Evolutionary conservation across 2,888 invertebrate species (phyloP).

Genomic region (Pollenia labialis): DNA sequence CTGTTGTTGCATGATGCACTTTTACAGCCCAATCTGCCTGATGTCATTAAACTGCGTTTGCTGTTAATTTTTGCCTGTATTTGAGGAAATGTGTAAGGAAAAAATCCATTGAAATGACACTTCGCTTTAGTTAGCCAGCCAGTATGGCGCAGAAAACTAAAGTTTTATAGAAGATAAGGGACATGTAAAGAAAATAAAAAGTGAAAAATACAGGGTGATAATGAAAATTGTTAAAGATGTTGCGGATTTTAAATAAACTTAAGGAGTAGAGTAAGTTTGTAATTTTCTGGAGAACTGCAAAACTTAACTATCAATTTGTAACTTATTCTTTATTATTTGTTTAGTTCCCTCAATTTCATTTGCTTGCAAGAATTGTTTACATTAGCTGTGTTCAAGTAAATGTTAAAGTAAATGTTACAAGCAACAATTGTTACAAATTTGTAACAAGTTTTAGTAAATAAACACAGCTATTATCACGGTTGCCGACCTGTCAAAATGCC

Average conservation of each 20-base stretch:
- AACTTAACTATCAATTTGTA: no score
- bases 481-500: no score
- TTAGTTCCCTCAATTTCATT: no score
- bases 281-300: no score
- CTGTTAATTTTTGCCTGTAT: constrained; percentile 10
- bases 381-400: no score
- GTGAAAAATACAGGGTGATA: not conserved
- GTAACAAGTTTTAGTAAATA: no score
- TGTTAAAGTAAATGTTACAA: no score
- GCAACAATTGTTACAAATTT: no score
- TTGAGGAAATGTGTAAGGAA: constrained; percentile 27
- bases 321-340: no score
- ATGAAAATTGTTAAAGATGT: not conserved
- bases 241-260: not conserved
- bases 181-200: not conserved
- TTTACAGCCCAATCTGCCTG: constrained; percentile 43
- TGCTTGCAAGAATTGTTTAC: no score
- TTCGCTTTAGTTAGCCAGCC: constrained; percentile 33
- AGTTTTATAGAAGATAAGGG: constrained; percentile 25
- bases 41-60: constrained; percentile 65
- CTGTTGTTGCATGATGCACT: constrained; percentile 59
- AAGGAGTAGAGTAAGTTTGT: no score
- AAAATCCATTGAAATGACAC: constrained; percentile 34
- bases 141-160: constrained; percentile 59
- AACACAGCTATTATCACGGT: no score